phyloP scores from a whole-genome alignment of 2,888 invertebrate species.

The Drosophila crucigera region DNA sequence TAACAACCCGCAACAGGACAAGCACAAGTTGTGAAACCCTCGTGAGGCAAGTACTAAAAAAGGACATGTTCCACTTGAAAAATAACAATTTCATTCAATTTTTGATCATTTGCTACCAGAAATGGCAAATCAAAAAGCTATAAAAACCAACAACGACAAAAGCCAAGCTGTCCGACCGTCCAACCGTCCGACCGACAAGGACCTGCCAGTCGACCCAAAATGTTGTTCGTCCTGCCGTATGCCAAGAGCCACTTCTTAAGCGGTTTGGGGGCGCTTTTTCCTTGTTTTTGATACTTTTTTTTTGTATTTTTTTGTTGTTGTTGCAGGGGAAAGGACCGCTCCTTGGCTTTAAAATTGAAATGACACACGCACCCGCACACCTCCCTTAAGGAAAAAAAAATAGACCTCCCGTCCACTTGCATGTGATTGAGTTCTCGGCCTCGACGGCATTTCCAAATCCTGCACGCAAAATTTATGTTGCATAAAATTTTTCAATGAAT shows the following conservation, averaged over 20 bases:
- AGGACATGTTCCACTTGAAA: slow-evolving; percentile 82
- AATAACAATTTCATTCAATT: slow-evolving; percentile 82
- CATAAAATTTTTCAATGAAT: slow-evolving; percentile 84
- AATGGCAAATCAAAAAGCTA: slow-evolving; percentile 83
- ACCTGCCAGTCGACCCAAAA: slow-evolving; percentile 44
- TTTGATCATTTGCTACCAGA: slow-evolving; percentile 83
- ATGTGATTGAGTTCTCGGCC: slow-evolving; percentile 71
- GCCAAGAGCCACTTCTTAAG: slow-evolving; percentile 60
- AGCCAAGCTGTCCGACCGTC: slow-evolving; percentile 27
- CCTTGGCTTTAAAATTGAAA: slow-evolving; percentile 77
- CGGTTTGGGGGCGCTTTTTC: slow-evolving; percentile 65
- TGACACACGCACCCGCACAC: slow-evolving; percentile 60
- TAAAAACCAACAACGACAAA: slow-evolving; percentile 75
- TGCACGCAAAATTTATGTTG: slow-evolving; percentile 82
- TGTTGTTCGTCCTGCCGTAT: slow-evolving; percentile 53
- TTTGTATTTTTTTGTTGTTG: not conserved
- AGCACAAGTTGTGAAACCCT: slow-evolving; percentile 50
- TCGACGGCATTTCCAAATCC: slow-evolving; percentile 66
- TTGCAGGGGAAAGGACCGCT: slow-evolving; percentile 44
- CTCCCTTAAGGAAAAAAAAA: not conserved
- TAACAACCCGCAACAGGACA: slow-evolving; percentile 78
- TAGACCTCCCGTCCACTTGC: slow-evolving; percentile 42
- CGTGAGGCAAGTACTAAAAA: slow-evolving; percentile 45
- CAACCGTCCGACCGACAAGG: slow-evolving; percentile 33
- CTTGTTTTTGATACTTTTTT: slow-evolving; percentile 24